phyloP scores from a whole-genome alignment of 2,888 invertebrate genomes.

The Heliconius aoede region DNA sequence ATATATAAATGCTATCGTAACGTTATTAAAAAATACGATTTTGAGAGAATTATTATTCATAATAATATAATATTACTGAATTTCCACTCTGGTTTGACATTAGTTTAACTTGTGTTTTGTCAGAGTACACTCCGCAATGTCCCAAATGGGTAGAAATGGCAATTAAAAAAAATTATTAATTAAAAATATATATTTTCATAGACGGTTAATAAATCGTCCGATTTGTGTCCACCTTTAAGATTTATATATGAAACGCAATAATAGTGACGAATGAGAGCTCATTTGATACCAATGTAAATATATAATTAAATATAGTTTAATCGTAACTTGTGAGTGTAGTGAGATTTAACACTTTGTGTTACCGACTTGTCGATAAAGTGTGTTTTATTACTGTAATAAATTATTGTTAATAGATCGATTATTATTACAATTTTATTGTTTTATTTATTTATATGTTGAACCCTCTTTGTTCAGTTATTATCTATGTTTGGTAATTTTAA shows the following conservation, averaged over 20 bases:
- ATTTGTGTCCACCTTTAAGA: conserved; percentile 28
- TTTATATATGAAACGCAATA: conserved; percentile 49
- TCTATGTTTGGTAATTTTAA: background rate
- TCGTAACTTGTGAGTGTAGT: conserved; percentile 59
- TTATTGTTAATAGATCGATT: conserved; percentile 83
- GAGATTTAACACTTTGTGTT: conserved; percentile 67
- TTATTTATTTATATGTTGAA: conserved; percentile 49
- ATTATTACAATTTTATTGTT: conserved; percentile 65
- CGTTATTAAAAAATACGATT: too few relatives aligned
- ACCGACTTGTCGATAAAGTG: conserved; percentile 68
- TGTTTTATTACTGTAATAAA: conserved; percentile 78
- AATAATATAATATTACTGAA: too few relatives aligned
- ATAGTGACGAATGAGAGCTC: conserved; percentile 40
- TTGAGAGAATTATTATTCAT: too few relatives aligned
- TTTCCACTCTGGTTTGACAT: too few relatives aligned
- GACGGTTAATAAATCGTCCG: conserved; percentile 7
- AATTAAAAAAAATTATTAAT: background rate
- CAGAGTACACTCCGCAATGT: background rate
- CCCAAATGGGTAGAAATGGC: background rate
- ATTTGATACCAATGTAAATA: conserved; percentile 71
- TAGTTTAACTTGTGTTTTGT: too few relatives aligned
- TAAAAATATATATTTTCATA: background rate
- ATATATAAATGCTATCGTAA: background rate
- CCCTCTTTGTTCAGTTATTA: background rate
- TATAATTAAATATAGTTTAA: conserved; percentile 68